Conservation (phyloP, 2,888 invertebrate species). For the Pasiphila rectangulata region DNA sequence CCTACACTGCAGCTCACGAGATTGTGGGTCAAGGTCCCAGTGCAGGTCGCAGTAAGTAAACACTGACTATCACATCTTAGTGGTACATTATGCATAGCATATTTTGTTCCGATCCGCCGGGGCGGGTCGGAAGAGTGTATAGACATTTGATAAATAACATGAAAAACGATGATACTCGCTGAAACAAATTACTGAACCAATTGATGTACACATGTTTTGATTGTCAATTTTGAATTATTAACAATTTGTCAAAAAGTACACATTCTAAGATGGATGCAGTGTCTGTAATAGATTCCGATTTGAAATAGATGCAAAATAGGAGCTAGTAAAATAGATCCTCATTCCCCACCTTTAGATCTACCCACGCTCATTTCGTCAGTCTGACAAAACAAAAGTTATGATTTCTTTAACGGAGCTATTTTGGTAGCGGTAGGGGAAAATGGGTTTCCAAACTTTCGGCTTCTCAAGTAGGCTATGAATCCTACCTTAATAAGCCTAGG, state of each 20-base stretch:
- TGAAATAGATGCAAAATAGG: not conserved
- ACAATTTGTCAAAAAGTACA: no score
- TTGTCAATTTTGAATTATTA: no score
- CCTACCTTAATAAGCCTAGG: not conserved
- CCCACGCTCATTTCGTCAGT: slow-evolving; percentile 28
- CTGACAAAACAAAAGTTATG: slow-evolving; percentile 20
- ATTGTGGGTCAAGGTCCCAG: slow-evolving; percentile 22
- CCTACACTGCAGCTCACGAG: slow-evolving; percentile 4
- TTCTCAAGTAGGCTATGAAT: not conserved
- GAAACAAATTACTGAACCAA: no score
- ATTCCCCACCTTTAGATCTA: slow-evolving; percentile 7
- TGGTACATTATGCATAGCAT: no score
- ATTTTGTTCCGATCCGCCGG: no score
- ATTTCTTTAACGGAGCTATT: slow-evolving; percentile 19
- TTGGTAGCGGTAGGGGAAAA: not conserved
- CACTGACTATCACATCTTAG: no score
- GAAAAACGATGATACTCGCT: no score
- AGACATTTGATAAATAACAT: no score
- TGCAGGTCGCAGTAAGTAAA: slow-evolving; percentile 3
- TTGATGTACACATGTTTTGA: no score
- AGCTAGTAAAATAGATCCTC: slow-evolving; percentile 4
- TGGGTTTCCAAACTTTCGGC: not conserved
- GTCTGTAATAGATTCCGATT: not conserved
- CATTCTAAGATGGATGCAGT: no score
- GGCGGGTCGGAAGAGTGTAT: no score